A percentile compares a stretch with the other conserved stretches of the same genome.
These are phyloP conservation scores for Corythornis vintsioides DNA, from an alignment of 2,113 vertebrate genomes.

Conservation along the genomic window DNA sequence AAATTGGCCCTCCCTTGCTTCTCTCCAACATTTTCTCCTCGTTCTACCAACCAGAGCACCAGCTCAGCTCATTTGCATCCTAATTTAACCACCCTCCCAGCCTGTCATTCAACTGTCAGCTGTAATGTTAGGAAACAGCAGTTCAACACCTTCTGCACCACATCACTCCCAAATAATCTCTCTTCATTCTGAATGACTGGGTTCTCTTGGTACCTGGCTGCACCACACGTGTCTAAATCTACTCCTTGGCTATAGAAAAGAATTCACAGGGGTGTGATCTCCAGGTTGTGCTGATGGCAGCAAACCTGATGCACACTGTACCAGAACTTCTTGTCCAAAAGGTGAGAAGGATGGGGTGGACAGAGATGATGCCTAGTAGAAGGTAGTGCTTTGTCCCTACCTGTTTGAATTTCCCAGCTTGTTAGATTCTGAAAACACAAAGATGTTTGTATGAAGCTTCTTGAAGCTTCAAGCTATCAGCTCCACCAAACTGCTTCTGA, in stretches of 20 bases:
- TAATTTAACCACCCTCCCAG: not conserved
- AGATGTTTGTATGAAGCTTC: not conserved
- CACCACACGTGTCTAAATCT: not conserved
- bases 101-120: constrained; percentile 1
- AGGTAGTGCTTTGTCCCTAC: not conserved
- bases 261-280: not conserved
- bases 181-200: not conserved
- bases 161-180: not conserved
- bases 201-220: not conserved
- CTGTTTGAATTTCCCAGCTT: not conserved
- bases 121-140: not conserved
- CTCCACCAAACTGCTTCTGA: not conserved
- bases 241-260: not conserved
- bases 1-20: not conserved
- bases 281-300: not conserved
- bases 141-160: not conserved
- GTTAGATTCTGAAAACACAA: not conserved
- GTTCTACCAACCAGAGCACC: not conserved
- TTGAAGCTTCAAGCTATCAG: not conserved
- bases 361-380: rapidly evolving
- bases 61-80: not conserved
- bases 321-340: not conserved
- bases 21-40: not conserved
- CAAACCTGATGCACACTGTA: not conserved
- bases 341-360: not conserved